These are phyloP conservation scores for Turritopsis rubra DNA, from an alignment of 30 jellyfish, hydroid and myxozoan species.

Conservation along the genomic window DNA sequence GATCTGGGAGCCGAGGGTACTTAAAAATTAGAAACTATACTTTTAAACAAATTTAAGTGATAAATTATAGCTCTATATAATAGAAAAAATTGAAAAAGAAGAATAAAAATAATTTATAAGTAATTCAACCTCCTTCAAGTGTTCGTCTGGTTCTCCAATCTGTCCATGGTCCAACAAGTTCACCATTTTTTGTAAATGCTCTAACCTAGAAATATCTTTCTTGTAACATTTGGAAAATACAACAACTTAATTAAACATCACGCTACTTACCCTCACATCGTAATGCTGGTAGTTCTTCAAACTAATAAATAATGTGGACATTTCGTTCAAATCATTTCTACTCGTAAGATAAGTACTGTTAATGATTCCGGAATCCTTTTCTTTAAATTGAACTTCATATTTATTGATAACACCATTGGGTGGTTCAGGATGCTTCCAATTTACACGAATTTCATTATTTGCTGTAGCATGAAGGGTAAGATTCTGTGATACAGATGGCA, in stretches of 20 bases:
- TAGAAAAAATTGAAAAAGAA: background rate
- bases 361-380: background rate
- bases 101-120: background rate
- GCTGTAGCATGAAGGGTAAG: background rate
- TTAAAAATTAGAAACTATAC: background rate
- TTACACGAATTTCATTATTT: background rate
- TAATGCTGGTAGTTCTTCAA: background rate
- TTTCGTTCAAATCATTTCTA: background rate
- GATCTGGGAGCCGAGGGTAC: slow-evolving; percentile 42
- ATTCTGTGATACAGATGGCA: background rate
- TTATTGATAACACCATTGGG: slow-evolving; percentile 9
- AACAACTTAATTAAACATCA: background rate
- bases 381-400: slow-evolving; percentile 9
- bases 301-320: background rate
- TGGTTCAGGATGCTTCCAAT: slow-evolving; percentile 19
- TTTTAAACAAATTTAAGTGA: background rate
- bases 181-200: slow-evolving; percentile 1
- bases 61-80: background rate
- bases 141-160: background rate
- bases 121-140: slow-evolving; percentile 23
- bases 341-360: background rate
- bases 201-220: slow-evolving; percentile 19
- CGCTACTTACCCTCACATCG: slow-evolving; percentile 2
- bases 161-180: slow-evolving; percentile 16
- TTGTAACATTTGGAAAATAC: too few species aligned